Percentiles rank a stretch among this genome's conserved stretches.
Conservation (phyloP, 2,888 invertebrate genomes). For the Melikaiella ostensackeni region DNA sequence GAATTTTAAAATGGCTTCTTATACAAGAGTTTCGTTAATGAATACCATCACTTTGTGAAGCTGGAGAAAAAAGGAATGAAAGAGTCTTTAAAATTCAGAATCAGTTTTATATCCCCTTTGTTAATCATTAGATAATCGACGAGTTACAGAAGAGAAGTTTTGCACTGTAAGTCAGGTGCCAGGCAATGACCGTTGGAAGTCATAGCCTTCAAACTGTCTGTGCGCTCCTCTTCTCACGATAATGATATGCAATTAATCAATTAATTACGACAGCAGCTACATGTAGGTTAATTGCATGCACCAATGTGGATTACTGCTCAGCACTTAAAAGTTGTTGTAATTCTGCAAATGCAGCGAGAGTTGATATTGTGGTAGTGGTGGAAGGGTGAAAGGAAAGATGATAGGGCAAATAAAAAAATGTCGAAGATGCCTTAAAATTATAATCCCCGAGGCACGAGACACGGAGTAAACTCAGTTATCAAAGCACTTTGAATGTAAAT, state of each 20-base stretch:
- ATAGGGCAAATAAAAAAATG: conserved; percentile 41
- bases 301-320: not conserved
- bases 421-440: conserved; percentile 31
- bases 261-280: conserved; percentile 53
- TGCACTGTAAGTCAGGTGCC: not conserved
- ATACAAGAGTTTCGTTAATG: too few species aligned
- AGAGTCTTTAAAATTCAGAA: too few species aligned
- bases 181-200: not conserved
- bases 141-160: not conserved
- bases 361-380: not conserved
- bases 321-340: not conserved
- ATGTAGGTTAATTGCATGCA: conserved; percentile 60
- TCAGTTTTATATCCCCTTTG: too few species aligned
- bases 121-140: not conserved
- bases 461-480: conserved; percentile 52
- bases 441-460: conserved; percentile 11
- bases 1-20: too few species aligned
- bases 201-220: not conserved
- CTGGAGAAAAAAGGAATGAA: too few species aligned
- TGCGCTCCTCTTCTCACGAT: conserved; percentile 16
- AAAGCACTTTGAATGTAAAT: conserved; percentile 68
- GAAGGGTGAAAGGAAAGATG: conserved; percentile 31
- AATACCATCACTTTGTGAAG: too few species aligned
- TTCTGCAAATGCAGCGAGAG: not conserved
- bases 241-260: conserved; percentile 57